Evolutionary conservation across 92 coral and sea anemone species (phyloP), one percentile per base, ranked within the genome.

Genomic region (Parazoanthus atlanticus): DNA sequence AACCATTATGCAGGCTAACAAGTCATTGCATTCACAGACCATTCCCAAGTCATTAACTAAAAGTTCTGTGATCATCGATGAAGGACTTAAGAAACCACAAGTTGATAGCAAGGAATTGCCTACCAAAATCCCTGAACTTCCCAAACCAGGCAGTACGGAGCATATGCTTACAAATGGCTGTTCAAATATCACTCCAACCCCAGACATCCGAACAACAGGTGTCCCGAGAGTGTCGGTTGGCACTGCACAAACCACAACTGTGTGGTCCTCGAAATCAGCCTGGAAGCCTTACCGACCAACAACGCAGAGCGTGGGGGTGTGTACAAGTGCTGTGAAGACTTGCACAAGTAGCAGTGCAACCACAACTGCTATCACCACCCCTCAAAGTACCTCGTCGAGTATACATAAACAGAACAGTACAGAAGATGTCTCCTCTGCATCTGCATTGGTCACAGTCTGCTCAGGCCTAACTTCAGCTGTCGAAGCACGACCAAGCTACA

Each of bases 1-100:
- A 8, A 97, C 99, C 61, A 96, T 97, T 23, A 90, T 91, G 52
- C 99, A 97, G 91, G 99, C 99, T 2, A 94, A 95, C 81, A 93
- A 93, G 67, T 70, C 87, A 28, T 23, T 46, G 28, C 87, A 84
- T 13, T 49, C 87, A 43, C 87, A 84, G 29, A 29, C 29, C 43
- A 30, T 43, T 43, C 66, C 87, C 28, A 84, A 49, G 66, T 29
- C 78, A 3, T 32, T 82, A 61, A 89, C 76, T 33, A 96, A 93
- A 90, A 76, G 82, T 47, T 81, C 85, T 17, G 89, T 90, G 33
- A 32, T 83, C 13, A 88, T 80, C 19, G 95, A 95, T 19, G 93
- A 88, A 31, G 85, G 67, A 28, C 78, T 85, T 70, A 89, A 71
- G 12, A 92, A 94, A 67, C 93, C 92, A 3, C 96, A 90, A 29